Evolutionary conservation across 2,888 invertebrate genomes (phyloP), one percentile per base, ranked within the genome.

Genomic region (Drosophila parthenogenetica): DNA sequence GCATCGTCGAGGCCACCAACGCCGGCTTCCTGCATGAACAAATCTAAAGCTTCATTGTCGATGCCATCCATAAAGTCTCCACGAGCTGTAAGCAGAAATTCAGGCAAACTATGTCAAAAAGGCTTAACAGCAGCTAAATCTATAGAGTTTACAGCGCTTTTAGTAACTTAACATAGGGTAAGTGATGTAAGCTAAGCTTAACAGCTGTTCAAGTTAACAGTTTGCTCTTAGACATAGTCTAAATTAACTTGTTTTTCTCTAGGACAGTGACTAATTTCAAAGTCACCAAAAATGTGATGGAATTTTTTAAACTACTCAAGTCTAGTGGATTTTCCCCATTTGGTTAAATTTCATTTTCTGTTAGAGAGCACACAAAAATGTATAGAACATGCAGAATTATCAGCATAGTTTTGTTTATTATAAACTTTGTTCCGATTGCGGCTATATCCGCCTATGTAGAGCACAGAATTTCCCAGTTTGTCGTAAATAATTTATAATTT

Each of bases 41-140:
- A 95, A 91, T 96, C 96, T 84, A 96, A 92, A 17, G 95, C 95
- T 88, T 96, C 96, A 93, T 96, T 97, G 93, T 97, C 97, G 89
- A 98, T 97, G 87, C 97, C 96, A 79, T 96, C 96, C 80, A 95
- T 95, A 91, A 96, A 96, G 92, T 96, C 96, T 81, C 94, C 94
- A 83, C 97, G 95, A 93, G 96, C 97, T 97, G 93, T 2, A 29
- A 29, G 8, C 8, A 5, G 5, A 22, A 29, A 29, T 8, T 2
- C 8, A 29, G 5, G 22, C 22, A 5, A 5, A 14, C 39, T n/a
- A 39, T 39, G 13, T n/a, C 5, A 39, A 5, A n/a, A 11, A 5
- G 14, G 5, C 7, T 40, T 16, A 40, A 13, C 14, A 39, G 39
- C 13, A 14, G n/a, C 14, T 39, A n/a, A 13, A n/a, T n/a, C 13